phyloP scores from a whole-genome alignment of 2,797 vertebrate species.

The Macropus fuliginosus region DNA sequence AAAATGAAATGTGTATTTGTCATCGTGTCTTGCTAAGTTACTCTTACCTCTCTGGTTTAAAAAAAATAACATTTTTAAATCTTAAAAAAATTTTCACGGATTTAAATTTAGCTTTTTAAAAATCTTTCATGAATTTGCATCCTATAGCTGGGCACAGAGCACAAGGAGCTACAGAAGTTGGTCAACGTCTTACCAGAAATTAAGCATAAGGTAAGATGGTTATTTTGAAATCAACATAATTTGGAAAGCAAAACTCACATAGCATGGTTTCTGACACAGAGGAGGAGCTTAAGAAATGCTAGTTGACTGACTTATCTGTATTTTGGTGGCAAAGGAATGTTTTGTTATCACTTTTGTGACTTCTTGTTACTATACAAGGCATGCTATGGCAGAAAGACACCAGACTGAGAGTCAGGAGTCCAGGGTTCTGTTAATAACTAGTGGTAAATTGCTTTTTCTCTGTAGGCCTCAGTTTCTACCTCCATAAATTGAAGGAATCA shows the following conservation, averaged over 20 bases:
- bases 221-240: rapidly evolving
- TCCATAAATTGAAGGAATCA: rapidly evolving
- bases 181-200: slow-evolving; percentile 93
- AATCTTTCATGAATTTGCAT: background rate
- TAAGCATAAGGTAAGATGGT: slow-evolving; percentile 90
- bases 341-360: background rate
- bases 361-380: background rate
- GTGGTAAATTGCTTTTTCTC: rapidly evolving
- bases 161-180: slow-evolving; percentile 92
- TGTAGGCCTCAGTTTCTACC: background rate
- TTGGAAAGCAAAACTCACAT: background rate
- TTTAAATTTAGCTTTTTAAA: too few species aligned
- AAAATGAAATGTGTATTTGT: background rate
- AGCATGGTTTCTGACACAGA: rapidly evolving
- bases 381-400: background rate
- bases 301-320: background rate
- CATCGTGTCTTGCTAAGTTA: background rate
- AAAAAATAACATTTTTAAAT: background rate
- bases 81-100: too few species aligned
- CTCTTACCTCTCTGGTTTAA: background rate
- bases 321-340: background rate
- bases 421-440: rapidly evolving
- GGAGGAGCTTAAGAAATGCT: background rate
- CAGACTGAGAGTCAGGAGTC: rapidly evolving
- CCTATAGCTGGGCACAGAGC: slow-evolving; percentile 90